Evolutionary conservation across 2,797 vertebrate genomes (phyloP).

Genomic region (Chloroceryle amazona): DNA sequence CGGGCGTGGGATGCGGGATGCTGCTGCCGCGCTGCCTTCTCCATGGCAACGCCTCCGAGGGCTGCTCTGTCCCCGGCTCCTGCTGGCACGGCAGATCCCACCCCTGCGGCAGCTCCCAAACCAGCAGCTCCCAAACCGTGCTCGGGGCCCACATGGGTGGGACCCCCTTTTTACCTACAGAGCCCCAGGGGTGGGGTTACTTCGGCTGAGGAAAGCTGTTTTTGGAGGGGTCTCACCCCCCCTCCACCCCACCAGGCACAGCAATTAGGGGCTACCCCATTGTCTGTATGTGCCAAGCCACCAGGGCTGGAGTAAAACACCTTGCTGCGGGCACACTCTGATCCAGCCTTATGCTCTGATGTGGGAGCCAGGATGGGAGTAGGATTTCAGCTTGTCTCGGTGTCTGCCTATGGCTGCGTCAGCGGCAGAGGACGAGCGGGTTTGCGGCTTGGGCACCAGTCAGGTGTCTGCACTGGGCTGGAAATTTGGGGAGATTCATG

Average conservation of each 20-base stretch:
- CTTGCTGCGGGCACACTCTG: background rate
- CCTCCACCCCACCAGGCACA: background rate
- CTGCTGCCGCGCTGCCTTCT: conserved; percentile 42
- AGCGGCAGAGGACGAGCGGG: accelerated
- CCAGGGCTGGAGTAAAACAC: background rate
- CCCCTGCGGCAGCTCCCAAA: background rate
- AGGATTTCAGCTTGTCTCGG: background rate
- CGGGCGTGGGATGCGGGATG: conserved; percentile 39
- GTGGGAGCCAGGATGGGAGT: background rate
- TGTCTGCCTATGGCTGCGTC: background rate
- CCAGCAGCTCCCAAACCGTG: background rate
- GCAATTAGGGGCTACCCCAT: background rate
- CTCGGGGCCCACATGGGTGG: background rate
- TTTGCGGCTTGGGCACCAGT: background rate
- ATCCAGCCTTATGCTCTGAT: background rate
- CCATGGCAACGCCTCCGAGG: conserved; percentile 55
- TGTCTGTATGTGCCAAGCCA: accelerated
- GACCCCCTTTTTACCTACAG: background rate
- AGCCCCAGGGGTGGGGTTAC: background rate
- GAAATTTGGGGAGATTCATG: accelerated
- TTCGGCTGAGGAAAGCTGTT: background rate
- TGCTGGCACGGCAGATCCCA: conserved; percentile 17
- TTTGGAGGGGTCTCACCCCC: background rate
- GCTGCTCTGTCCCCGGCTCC: conserved; percentile 14
- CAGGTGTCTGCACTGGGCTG: background rate